Base-by-base conservation (phyloP, 2,888 invertebrate species). In the Falcaria lacertinaria region DNA sequence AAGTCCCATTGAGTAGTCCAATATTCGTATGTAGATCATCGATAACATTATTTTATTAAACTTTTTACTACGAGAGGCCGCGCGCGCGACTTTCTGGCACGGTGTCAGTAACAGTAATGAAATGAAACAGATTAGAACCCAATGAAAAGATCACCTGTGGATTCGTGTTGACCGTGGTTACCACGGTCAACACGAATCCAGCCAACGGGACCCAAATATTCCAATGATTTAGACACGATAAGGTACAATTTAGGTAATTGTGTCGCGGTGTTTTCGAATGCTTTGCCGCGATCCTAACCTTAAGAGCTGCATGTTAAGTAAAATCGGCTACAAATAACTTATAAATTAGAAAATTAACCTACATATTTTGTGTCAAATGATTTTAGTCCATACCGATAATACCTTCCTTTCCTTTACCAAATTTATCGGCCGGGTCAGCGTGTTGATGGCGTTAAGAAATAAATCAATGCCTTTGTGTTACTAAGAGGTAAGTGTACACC, bases 191-290 rank as follows among this genome's bases (percentile, higher is more conserved):
- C 43, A 34, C 37, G 42, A 42, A 36, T 43, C 38, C 41, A 16
- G 42, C 39, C 41, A 37, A 42, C 42, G 39, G 41, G 43, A 47
- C 47, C 42, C 45, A 39, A 45, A 46, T 25, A 40, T 39, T 43
- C 33, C 32, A 4, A 32, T 22, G 7, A 25, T 37, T 37, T 25
- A 39, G 39, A 41, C 25, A 34, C 34, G 33, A 42, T 25, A 36
- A 8, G 13, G 14, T 14, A 5, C 14, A 28, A 37, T 17, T 17
- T 41, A 4, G 38, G 28, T 28, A 38, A 41, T 39, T 42, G 19
- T 33, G 39, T 17, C 11, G 4, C 16, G 2, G 11, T 28, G 11
- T 11, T 28, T 28, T 28, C 28, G 28, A 2, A 28, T 7, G 8
- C 28, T 11, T 28, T 28, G 11, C 7, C 28, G 11, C 3, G 28